phyloP scores from a whole-genome alignment of 2,113 vertebrate species.

The Alligator sinensis region DNA sequence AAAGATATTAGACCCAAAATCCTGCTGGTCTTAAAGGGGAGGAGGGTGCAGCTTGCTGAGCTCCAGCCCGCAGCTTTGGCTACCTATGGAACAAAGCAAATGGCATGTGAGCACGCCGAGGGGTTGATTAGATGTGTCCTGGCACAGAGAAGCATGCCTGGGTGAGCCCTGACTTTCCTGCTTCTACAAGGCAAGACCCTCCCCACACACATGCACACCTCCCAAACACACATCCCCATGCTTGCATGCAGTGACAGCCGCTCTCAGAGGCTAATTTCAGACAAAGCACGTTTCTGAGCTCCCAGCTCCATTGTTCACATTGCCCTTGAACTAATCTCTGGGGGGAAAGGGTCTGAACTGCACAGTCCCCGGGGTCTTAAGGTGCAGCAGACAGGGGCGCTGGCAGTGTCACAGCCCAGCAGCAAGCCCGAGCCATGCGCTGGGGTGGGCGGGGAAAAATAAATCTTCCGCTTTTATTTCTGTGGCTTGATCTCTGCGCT shows the following conservation, averaged over 20 bases:
- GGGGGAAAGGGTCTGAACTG: neutral
- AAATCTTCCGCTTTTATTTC: neutral
- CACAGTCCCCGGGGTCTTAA: neutral
- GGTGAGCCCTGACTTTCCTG: neutral
- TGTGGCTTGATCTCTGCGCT: neutral
- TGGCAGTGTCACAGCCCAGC: neutral
- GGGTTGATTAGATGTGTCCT: neutral
- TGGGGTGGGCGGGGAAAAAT: slow-evolving; percentile 18
- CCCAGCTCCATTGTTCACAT: neutral
- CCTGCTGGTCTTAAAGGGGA: neutral
- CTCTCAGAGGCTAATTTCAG: neutral
- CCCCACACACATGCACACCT: neutral
- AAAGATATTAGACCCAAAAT: neutral
- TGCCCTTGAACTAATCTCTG: neutral
- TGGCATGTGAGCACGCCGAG: neutral
- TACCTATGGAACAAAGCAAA: neutral
- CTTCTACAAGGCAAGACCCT: neutral
- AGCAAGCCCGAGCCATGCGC: neutral
- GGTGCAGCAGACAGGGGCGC: neutral
- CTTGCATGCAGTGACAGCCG: no score
- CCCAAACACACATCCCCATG: neutral
- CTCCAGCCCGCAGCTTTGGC: neutral
- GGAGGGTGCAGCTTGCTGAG: neutral
- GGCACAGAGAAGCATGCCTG: neutral
- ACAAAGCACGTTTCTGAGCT: neutral